phyloP scores from a whole-genome alignment of 2,888 invertebrate species.

The Endotricha flammealis region DNA sequence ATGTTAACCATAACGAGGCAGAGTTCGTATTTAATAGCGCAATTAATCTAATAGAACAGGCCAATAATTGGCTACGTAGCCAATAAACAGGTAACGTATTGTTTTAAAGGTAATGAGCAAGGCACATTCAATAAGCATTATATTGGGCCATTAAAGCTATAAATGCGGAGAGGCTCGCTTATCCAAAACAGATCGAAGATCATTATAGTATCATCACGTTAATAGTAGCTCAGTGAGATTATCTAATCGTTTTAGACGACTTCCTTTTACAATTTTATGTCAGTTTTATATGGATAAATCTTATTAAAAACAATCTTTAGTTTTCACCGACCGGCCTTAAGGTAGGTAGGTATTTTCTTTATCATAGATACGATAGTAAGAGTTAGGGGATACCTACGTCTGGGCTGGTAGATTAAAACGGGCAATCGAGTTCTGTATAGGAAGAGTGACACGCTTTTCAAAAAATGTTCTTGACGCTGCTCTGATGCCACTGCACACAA shows the following conservation, averaged over 20 bases:
- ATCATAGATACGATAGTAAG: too few relatives aligned
- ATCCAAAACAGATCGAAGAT: conserved; percentile 11
- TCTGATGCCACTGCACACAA: too few relatives aligned
- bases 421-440: too few relatives aligned
- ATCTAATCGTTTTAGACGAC: conserved; percentile 3
- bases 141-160: conserved; percentile 6
- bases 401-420: too few relatives aligned
- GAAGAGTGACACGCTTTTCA: too few relatives aligned
- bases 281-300: neutral
- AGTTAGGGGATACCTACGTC: too few relatives aligned
- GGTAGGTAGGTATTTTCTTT: too few relatives aligned
- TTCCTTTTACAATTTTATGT: conserved; percentile 2
- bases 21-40: conserved; percentile 33
- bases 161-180: conserved; percentile 7
- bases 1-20: conserved; percentile 25
- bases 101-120: conserved; percentile 10
- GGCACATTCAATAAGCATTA: conserved; percentile 9
- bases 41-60: conserved; percentile 37
- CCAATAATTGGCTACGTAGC: conserved; percentile 13
- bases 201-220: conserved; percentile 13
- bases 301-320: too few relatives aligned
- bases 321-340: too few relatives aligned
- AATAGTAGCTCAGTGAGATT: conserved; percentile 9
- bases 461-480: too few relatives aligned
- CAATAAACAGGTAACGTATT: conserved; percentile 13